Conservation (phyloP, 2,113 vertebrate species). For the Calypte anna region DNA sequence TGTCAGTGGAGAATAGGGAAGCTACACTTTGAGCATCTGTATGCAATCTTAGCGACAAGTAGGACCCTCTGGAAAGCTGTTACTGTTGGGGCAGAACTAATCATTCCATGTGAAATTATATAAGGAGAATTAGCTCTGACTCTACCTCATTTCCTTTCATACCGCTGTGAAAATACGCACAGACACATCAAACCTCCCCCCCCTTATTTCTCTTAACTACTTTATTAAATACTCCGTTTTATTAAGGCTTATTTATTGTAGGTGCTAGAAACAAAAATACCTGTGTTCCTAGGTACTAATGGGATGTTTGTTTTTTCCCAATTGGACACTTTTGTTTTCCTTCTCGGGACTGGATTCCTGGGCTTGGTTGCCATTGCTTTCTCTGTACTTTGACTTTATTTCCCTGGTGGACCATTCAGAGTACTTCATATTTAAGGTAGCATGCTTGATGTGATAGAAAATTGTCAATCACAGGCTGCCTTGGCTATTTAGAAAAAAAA, state of each 20-base stretch:
- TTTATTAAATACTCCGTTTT: constrained; percentile 45
- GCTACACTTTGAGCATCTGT: constrained; percentile 51
- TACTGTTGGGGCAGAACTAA: constrained; percentile 72
- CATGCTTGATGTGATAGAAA: constrained; percentile 1
- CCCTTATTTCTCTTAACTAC: constrained; percentile 24
- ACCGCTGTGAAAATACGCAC: constrained; percentile 46
- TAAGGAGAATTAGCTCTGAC: constrained; percentile 64
- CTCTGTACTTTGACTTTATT: constrained; percentile 15
- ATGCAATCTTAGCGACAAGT: constrained; percentile 48
- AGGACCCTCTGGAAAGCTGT: constrained; percentile 71
- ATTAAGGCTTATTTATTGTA: constrained; percentile 21
- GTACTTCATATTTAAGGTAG: constrained; percentile 44
- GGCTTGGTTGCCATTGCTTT: background rate
- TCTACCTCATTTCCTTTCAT: constrained; percentile 69
- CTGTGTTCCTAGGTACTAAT: background rate
- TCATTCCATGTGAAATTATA: constrained; percentile 67
- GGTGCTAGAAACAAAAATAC: background rate
- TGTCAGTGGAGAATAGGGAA: constrained; percentile 53
- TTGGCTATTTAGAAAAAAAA: constrained; percentile 28
- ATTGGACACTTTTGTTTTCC: background rate
- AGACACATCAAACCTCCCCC: background rate
- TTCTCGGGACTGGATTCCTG: background rate
- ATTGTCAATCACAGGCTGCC: constrained; percentile 42
- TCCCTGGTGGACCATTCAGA: background rate
- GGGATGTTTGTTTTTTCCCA: background rate